Evolutionary conservation across 2,888 invertebrate genomes (phyloP).

Genomic region (Noctua fimbriata): DNA sequence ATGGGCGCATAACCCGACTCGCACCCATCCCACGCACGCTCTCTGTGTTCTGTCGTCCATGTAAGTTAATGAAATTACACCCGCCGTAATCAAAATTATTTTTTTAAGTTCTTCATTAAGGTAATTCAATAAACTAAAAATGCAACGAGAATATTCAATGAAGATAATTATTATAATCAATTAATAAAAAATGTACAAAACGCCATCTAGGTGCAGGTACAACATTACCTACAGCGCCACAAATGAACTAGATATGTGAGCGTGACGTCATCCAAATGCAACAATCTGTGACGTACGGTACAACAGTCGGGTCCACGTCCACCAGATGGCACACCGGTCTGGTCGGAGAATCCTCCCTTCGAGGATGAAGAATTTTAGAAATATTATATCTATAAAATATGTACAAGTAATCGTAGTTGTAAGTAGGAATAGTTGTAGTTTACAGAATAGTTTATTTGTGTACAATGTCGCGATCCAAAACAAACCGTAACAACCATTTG

Average conservation of each 20-base stretch:
- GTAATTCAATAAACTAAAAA: not conserved
- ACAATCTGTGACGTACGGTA: not conserved
- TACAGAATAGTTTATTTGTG: not conserved
- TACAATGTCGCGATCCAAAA: not conserved
- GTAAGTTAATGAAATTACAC: too few relatives aligned
- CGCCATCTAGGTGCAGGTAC: not conserved
- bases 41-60: too few relatives aligned
- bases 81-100: too few relatives aligned
- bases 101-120: too few relatives aligned
- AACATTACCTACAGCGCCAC: too few relatives aligned
- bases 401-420: not conserved
- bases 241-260: not conserved
- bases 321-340: not conserved
- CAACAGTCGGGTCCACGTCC: not conserved
- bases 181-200: not conserved
- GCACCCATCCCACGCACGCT: too few relatives aligned
- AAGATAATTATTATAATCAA: not conserved
- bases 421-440: not conserved
- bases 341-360: not conserved
- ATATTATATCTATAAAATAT: not conserved
- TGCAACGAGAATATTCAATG: not conserved
- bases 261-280: not conserved
- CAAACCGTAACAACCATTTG: conserved; percentile 7
- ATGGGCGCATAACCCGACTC: too few relatives aligned
- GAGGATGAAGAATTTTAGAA: not conserved